Conservation (phyloP, 1,140 invertebrate genomes). For the Lordiphosa clarofinis region DNA sequence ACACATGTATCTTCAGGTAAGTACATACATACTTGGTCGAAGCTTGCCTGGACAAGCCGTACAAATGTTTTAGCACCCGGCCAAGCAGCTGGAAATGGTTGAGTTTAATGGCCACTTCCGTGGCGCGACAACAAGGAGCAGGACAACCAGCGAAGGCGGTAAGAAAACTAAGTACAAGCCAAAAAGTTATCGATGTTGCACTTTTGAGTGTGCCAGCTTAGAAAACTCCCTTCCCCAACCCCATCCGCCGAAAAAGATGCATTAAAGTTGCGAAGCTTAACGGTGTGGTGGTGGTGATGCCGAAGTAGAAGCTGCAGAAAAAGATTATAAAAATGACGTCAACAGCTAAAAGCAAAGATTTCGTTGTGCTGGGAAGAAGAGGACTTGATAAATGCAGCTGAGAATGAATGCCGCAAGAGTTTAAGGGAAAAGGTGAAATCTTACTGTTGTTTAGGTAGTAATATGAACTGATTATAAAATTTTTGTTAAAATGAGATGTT, state of each 20-base stretch:
- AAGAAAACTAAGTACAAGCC: constrained; percentile 41
- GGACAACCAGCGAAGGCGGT: constrained; percentile 8
- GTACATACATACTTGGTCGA: constrained; percentile 2
- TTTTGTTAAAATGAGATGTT: too few relatives aligned
- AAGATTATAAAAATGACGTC: constrained; percentile 53
- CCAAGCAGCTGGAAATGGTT: constrained; percentile 17
- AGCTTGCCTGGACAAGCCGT: constrained; percentile 53
- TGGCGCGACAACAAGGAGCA: constrained; percentile 28
- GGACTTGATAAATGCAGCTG: too few relatives aligned
- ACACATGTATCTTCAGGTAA: constrained; percentile 39
- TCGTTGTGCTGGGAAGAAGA: background rate
- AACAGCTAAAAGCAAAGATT: constrained; percentile 48
- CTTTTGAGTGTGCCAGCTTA: constrained; percentile 48
- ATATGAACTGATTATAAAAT: too few relatives aligned
- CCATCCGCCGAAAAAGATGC: too few relatives aligned
- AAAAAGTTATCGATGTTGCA: constrained; percentile 68
- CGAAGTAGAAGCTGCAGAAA: background rate
- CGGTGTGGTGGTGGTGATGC: too few relatives aligned
- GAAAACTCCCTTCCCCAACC: background rate
- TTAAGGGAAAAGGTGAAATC: too few relatives aligned
- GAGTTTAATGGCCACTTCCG: constrained; percentile 41
- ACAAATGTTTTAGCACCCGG: constrained; percentile 64
- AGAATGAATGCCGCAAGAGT: too few relatives aligned
- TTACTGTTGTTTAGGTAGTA: too few relatives aligned
- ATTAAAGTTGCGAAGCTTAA: too few relatives aligned